phyloP scores from a whole-genome alignment of 2,888 invertebrate species.

The Phortica okadai region DNA sequence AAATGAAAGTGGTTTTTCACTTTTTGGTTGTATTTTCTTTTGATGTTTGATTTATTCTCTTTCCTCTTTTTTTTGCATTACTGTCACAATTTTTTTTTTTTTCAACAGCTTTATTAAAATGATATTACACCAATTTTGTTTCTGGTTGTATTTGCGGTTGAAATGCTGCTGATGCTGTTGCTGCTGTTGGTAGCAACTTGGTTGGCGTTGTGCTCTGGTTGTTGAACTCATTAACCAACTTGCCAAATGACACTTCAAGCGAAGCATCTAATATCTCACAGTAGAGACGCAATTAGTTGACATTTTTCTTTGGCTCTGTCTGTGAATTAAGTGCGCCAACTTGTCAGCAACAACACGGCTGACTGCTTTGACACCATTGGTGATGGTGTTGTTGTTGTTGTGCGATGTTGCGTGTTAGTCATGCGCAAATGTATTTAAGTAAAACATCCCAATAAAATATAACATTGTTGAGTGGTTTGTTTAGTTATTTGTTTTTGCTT shows the following conservation, averaged over 20 bases:
- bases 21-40: neutral
- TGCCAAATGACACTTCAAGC: constrained; percentile 20
- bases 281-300: neutral
- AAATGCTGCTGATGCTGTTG: neutral
- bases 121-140: neutral
- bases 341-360: neutral
- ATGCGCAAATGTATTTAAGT: too few species aligned
- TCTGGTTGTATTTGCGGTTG: neutral
- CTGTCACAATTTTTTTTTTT: neutral
- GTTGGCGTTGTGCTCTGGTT: constrained; percentile 14
- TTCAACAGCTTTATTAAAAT: neutral
- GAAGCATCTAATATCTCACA: neutral
- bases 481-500: too few species aligned
- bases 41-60: neutral
- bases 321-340: neutral
- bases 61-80: neutral
- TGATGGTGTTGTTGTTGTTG: neutral
- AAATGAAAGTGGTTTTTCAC: neutral
- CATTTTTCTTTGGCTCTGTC: neutral
- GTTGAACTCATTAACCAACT: constrained; percentile 24
- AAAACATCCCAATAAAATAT: too few species aligned
- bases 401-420: neutral
- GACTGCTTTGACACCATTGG: too few species aligned
- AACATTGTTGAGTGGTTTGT: too few species aligned
- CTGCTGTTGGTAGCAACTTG: neutral